Evolutionary conservation across 2,113 vertebrate genomes (phyloP).

Genomic region (Ploceus nigricollis): DNA sequence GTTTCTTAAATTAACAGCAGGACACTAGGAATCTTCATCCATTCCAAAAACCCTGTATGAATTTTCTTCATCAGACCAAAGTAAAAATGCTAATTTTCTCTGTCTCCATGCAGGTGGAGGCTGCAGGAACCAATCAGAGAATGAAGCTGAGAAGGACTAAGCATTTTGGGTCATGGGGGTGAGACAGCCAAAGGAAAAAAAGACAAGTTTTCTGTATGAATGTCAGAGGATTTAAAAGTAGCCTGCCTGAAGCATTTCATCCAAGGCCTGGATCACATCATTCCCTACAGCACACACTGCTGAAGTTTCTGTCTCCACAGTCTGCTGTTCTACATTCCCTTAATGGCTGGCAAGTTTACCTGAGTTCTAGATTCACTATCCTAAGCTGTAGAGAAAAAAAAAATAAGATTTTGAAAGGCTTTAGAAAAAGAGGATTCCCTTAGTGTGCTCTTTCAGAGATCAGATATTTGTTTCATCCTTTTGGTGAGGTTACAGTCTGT

Average conservation of each 20-base stretch:
- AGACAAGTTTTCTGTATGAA: background rate
- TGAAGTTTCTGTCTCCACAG: background rate
- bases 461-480: background rate
- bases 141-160: background rate
- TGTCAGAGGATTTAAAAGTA: background rate
- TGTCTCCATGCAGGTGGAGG: background rate
- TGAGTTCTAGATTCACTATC: background rate
- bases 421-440: background rate
- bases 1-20: background rate
- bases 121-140: background rate
- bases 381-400: background rate
- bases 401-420: background rate
- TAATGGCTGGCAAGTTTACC: background rate
- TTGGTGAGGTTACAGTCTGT: background rate
- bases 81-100: background rate
- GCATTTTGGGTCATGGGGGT: background rate
- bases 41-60: background rate
- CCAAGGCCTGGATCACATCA: background rate
- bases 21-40: background rate
- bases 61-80: background rate
- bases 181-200: background rate
- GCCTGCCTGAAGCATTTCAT: background rate
- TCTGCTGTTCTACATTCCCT: background rate
- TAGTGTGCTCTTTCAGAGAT: background rate
- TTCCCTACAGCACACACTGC: background rate